Conservation (phyloP, 37 sponge, comb jelly and placozoan genomes). For the Hexactinellida sp. region DNA sequence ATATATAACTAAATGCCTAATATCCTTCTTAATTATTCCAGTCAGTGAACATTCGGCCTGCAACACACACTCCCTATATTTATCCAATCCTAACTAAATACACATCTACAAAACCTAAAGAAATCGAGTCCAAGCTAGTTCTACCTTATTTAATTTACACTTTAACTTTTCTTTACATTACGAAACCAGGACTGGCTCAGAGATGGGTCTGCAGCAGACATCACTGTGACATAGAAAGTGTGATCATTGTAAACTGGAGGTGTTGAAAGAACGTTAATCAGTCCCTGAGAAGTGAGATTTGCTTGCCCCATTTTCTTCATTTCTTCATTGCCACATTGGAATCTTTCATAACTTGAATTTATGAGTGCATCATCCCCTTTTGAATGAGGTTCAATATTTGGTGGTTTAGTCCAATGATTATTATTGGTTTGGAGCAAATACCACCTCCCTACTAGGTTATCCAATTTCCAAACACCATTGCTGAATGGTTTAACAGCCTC, state of each 20-base stretch:
- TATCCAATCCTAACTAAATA: no score
- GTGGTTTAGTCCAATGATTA: not conserved
- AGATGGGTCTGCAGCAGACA: not conserved
- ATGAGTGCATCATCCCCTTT: no score
- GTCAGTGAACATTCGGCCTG: no score
- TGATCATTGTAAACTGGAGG: not conserved
- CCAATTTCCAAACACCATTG: not conserved
- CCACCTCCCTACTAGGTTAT: not conserved
- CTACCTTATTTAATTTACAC: no score
- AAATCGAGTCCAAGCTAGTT: no score
- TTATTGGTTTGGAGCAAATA: not conserved
- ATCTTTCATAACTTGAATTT: not conserved
- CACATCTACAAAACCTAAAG: no score
- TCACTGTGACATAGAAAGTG: not conserved
- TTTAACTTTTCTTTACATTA: not conserved
- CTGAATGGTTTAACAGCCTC: not conserved
- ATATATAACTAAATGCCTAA: no score
- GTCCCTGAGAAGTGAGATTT: not conserved
- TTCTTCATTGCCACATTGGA: not conserved
- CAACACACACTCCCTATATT: no score
- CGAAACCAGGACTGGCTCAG: not conserved
- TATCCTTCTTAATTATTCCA: no score
- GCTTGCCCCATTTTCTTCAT: not conserved
- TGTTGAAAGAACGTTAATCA: not conserved
- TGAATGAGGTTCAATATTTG: not conserved